These are phyloP conservation scores for Microcebus jonahi DNA, from an alignment of 2,113 vertebrate genomes.

Conservation along the genomic window DNA sequence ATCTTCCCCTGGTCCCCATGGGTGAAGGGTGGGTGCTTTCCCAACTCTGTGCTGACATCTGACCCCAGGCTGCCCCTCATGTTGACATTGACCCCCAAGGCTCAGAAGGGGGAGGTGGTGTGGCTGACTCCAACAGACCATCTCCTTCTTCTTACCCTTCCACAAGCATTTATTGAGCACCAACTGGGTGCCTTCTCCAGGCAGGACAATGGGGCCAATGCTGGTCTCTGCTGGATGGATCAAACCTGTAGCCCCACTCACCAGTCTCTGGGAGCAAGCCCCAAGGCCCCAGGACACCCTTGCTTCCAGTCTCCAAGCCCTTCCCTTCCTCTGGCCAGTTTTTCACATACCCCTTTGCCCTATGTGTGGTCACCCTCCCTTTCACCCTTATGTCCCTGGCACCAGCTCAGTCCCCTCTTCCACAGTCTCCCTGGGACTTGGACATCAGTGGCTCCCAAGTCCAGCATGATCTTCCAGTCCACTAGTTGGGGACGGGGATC, in stretches of 20 bases:
- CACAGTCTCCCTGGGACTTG: background rate
- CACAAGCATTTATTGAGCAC: background rate
- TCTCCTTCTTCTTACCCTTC: background rate
- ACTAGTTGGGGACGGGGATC: background rate
- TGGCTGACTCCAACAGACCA: too few species aligned
- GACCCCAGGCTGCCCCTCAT: background rate
- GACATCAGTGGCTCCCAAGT: background rate
- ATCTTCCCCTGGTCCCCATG: background rate
- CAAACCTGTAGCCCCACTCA: background rate
- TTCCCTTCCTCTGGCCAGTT: background rate
- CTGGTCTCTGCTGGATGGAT: background rate
- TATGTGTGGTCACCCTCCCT: background rate
- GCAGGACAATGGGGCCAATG: background rate
- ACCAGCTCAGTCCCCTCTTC: background rate
- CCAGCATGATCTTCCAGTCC: background rate
- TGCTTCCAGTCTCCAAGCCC: background rate
- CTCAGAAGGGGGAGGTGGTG: background rate
- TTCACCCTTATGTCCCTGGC: background rate
- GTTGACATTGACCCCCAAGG: background rate
- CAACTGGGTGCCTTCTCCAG: rapidly evolving
- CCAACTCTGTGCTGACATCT: background rate
- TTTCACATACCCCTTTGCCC: background rate
- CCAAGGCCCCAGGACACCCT: background rate
- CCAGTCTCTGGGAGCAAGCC: background rate
- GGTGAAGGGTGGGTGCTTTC: background rate